Base-by-base conservation (phyloP, 1,140 invertebrate species). In the Pogonomyrmex californicus region DNA sequence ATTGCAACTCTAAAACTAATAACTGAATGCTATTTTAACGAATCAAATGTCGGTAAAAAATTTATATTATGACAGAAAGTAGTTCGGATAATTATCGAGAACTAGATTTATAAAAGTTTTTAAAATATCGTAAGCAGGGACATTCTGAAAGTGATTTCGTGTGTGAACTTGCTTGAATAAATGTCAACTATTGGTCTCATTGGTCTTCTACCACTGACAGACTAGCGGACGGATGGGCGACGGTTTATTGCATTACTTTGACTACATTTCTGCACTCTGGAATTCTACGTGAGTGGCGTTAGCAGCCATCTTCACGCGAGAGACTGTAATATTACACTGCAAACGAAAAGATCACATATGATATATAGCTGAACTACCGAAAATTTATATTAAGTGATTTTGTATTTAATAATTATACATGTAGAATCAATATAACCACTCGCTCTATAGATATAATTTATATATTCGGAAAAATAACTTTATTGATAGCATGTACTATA, bases 181-280 rank as follows among this genome's bases (percentile, higher is more conserved):
- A 73, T 7, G 51, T 71, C 38, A 36, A 30, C 30, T 83, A n/a
- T n/a, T n/a, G n/a, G 30, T 5, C 3, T 17, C 9, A 33, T 12
- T 12, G 30, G 23, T 54, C 60, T 62, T 44, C 41, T 38, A n/a
- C 17, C 30, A 60, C 10, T 36, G 5, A 75, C 30, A 30, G 14
- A 9, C 14, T 5, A 7, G 14, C 51, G 10, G 36, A 56, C 3
- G 38, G 10, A 73, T 38, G 7, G 12, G 30, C 10, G 7, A 2
- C 17, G 12, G 10, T 83, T 62, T 75, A 75, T 83, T 75, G 44
- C 54, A 38, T 82, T 73, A 82, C 68, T 83, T 83, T 83, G 66
- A 49, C 56, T 75, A 49, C 68, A 83, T 83, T 75, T 38, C 33
- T 54, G 51, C 54, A n/a, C 41, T 49, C 79, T 12, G 66, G n/a